Evolutionary conservation across 2,888 invertebrate genomes (phyloP), one percentile per base, ranked within the genome.

Genomic region (Nymphalis c-album): DNA sequence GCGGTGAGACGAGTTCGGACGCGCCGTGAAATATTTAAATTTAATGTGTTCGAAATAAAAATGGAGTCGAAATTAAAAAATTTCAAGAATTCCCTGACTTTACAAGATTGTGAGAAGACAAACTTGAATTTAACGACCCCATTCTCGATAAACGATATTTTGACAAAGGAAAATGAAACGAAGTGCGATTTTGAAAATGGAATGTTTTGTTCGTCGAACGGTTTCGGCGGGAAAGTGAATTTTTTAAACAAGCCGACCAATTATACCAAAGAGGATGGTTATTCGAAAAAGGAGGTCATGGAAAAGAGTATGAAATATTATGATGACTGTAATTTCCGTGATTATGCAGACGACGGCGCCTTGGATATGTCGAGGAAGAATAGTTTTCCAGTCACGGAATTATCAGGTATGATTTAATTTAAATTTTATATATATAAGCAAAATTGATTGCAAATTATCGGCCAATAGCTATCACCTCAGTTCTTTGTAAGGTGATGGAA

Each of bases 121-220:
- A 87, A 76, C 78, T 78, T 90, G 71, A 90, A 77, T 80, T 78
- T 91, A 71, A 89, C 93, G 13, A 95, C 95, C 13, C 95, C 95
- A 47, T 95, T 95, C 85, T 95, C 95, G 13, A 95, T 95, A 65
- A 95, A 95, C 76, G 95, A 95, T 78, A 95, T 95, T 81, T 85
- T 95, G 78, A 94, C 94, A n/a, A 91, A 89, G 73, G 93, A 92
- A 79, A 91, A 89, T 63, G 91, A 90, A 69, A 81, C 84, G 72
- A 91, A 86, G 81, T 90, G 85, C 76, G 85, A 87, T 73, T 88
- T 88, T 81, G 90, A 90, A 80, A 86, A 86, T 84, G 85, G 84
- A 83, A 86, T 83, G 84, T 88, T 86, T 55, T 55, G 53, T 22
- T 26, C 50, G 10, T 50, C 53, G 53, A 55, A 31, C 61, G 78